Conservation (phyloP, 2,113 vertebrate genomes). For the Centropus unirufus region DNA sequence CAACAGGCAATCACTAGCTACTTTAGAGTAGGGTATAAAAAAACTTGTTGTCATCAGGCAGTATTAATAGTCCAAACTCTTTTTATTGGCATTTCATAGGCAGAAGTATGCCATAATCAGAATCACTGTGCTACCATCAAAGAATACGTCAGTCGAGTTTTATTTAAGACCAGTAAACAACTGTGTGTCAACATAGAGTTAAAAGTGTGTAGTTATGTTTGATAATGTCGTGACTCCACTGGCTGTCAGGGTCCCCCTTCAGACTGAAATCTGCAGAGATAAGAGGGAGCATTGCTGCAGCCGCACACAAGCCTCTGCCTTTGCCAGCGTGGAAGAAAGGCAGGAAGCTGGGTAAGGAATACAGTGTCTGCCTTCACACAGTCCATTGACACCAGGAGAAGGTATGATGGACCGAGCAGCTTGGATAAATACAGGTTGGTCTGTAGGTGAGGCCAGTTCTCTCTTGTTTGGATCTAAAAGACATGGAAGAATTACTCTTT, state of each 20-base stretch:
- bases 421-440: neutral
- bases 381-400: neutral
- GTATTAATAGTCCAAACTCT: neutral
- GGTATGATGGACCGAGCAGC: neutral
- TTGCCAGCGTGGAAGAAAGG: neutral
- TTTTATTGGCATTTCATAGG: constrained; percentile 12
- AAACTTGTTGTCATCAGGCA: neutral
- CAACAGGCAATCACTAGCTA: neutral
- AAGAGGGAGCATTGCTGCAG: neutral
- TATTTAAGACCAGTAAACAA: neutral
- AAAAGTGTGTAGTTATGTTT: neutral
- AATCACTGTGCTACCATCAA: neutral
- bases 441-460: neutral
- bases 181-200: neutral
- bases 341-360: neutral
- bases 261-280: neutral
- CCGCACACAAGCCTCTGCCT: neutral
- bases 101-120: neutral
- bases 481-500: neutral
- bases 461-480: neutral
- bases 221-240: neutral
- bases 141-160: neutral
- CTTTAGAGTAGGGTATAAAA: neutral
- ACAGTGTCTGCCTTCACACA: neutral
- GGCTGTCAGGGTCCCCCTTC: neutral